These are phyloP conservation scores for Xenopus tropicalis DNA, from an alignment of 2,113 vertebrate species.

Conservation along the genomic window UCB_Xtro_10.0 CM004450.2:11961001-11961500, in stretches of 20 bases:
- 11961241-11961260: conserved; percentile 21
- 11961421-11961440: no score
- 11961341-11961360: no score
- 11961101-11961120: conserved; percentile 35
- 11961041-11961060: conserved; percentile 26
- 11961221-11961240: conserved; percentile 34
- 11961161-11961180: not conserved
- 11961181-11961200: not conserved
- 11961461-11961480: no score
- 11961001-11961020: not conserved
- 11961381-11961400: no score
- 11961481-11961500: no score
- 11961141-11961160: conserved; percentile 26
- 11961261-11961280: conserved; percentile 7
- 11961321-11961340: no score
- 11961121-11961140: conserved; percentile 34
- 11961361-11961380: no score
- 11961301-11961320: not conserved
- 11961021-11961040: conserved; percentile 36
- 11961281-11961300: not conserved
- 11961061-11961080: conserved; percentile 30
- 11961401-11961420: no score
- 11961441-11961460: no score
- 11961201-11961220: conserved; percentile 11
- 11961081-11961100: conserved; percentile 2